These are phyloP conservation scores for Desmophyllum pertusum DNA, from an alignment of 92 coral and sea anemone species.

Conservation along the genomic window DNA sequence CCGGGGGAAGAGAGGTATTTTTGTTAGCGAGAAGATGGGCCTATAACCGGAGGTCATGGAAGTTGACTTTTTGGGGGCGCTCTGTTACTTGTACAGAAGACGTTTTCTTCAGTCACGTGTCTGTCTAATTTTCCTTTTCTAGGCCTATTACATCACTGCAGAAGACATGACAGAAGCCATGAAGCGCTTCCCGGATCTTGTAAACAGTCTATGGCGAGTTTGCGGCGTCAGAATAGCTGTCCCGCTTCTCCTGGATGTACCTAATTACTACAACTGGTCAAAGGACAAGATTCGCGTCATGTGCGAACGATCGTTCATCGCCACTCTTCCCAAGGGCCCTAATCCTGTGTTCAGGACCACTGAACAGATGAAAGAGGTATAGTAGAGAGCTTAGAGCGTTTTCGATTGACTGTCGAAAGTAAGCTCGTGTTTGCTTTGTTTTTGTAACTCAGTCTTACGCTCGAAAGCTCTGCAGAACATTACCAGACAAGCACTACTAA, in stretches of 20 bases:
- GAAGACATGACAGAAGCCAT: slow-evolving; percentile 71
- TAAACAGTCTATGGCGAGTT: slow-evolving; percentile 87
- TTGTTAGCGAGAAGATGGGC: too few species aligned
- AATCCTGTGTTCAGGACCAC: slow-evolving; percentile 55
- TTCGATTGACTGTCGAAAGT: background rate
- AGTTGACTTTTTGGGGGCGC: background rate
- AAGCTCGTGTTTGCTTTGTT: background rate
- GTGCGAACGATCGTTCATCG: slow-evolving; percentile 93
- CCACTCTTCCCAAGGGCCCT: slow-evolving; percentile 61
- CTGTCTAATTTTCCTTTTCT: background rate
- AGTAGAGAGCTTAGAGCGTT: background rate
- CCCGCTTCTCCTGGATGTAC: slow-evolving; percentile 88
- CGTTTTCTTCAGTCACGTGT: background rate
- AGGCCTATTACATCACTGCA: slow-evolving; percentile 84
- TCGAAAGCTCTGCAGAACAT: too few species aligned
- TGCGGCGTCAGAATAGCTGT: slow-evolving; percentile 95
- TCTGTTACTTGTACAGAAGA: background rate
- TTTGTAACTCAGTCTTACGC: too few species aligned
- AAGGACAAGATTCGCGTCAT: slow-evolving; percentile 88
- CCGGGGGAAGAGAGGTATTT: too few species aligned
- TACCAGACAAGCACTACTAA: too few species aligned
- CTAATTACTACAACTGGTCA: slow-evolving; percentile 88
- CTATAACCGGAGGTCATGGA: background rate
- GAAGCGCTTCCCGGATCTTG: slow-evolving; percentile 64
- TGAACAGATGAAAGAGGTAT: slow-evolving; percentile 76